These are phyloP conservation scores for Erithacus rubecula DNA, from an alignment of 2,797 vertebrate species.

Conservation along the genomic window DNA sequence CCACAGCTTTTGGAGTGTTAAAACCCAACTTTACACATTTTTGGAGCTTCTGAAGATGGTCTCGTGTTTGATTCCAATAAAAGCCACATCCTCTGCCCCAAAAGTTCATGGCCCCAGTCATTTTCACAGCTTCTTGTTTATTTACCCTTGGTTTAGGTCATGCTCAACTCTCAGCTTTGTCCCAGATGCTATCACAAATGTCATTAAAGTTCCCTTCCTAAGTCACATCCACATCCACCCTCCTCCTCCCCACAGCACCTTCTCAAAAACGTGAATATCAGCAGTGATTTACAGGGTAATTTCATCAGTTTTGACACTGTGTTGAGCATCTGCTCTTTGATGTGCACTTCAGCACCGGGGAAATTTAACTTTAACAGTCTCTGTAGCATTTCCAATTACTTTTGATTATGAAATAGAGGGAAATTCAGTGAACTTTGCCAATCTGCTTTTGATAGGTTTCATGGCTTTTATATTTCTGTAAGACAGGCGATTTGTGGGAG, in stretches of 20 bases:
- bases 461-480: neutral
- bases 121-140: neutral
- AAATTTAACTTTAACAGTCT: neutral
- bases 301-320: neutral
- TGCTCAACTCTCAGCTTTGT: neutral
- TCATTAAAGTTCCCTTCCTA: neutral
- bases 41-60: neutral
- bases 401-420: neutral
- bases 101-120: neutral
- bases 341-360: neutral
- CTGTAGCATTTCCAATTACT: neutral
- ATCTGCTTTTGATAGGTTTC: neutral
- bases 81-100: neutral
- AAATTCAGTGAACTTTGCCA: neutral
- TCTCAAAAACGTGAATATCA: neutral
- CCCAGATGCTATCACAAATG: neutral
- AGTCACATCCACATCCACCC: neutral
- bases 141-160: neutral
- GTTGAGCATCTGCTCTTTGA: neutral
- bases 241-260: neutral
- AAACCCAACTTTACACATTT: neutral
- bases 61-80: rapidly evolving
- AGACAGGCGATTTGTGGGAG: neutral
- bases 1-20: neutral
- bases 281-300: neutral